Conservation (phyloP, 2,888 invertebrate species). For the Gymnosoma rotundatum region DNA sequence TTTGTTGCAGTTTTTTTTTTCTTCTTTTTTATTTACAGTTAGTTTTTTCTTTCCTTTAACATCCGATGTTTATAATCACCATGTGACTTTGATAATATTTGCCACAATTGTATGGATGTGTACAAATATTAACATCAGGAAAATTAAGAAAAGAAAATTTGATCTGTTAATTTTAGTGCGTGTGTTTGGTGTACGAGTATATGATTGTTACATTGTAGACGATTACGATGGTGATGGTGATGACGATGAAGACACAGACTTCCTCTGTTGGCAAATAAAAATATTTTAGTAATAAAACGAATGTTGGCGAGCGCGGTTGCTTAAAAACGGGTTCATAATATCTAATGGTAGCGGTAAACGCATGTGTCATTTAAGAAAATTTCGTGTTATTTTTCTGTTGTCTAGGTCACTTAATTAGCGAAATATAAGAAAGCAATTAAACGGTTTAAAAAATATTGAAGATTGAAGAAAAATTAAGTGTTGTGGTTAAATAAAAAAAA, state of each 20-base stretch:
- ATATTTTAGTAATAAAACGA: slow-evolving; percentile 68
- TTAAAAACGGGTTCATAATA: slow-evolving; percentile 50
- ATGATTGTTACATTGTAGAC: slow-evolving; percentile 45
- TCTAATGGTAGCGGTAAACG: slow-evolving; percentile 48
- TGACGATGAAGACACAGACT: slow-evolving; percentile 62
- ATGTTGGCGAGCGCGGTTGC: slow-evolving; percentile 65
- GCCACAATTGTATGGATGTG: not conserved
- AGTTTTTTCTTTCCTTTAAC: slow-evolving; percentile 37
- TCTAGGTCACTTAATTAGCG: not conserved
- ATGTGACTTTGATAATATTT: slow-evolving; percentile 37
- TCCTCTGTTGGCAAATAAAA: slow-evolving; percentile 66
- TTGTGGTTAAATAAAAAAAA: not conserved
- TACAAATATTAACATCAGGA: not conserved
- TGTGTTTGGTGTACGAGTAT: not conserved
- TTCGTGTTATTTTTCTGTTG: not conserved
- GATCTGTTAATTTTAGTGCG: slow-evolving; percentile 12
- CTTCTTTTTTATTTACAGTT: too few relatives aligned
- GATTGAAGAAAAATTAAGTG: not conserved
- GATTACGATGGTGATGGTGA: slow-evolving; percentile 5
- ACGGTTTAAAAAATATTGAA: not conserved
- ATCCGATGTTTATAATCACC: slow-evolving; percentile 64
- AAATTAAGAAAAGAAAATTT: slow-evolving; percentile 8
- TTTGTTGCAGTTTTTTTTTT: too few relatives aligned
- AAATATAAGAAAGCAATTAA: not conserved
- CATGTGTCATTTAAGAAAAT: slow-evolving; percentile 27